Evolutionary conservation across 2,797 vertebrate genomes (phyloP).

Genomic region (Champsocephalus esox): DNA sequence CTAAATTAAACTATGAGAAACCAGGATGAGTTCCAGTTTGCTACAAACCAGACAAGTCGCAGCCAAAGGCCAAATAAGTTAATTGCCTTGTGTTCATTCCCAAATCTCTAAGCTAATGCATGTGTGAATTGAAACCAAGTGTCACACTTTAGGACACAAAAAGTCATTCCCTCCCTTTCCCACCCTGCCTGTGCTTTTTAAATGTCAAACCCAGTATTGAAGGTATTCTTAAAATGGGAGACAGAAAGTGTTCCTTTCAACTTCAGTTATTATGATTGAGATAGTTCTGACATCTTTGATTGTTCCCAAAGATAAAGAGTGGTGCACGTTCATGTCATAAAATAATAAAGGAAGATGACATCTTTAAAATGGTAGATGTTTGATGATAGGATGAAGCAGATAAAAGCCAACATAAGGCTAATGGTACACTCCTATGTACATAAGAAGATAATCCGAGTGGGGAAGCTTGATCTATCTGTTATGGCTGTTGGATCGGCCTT

Average conservation of each 20-base stretch:
- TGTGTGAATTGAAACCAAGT: conserved; percentile 78
- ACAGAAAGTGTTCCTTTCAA: conserved; percentile 22
- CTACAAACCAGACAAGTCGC: conserved; percentile 72
- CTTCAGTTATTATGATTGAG: conserved; percentile 21
- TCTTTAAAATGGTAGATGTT: conserved; percentile 5
- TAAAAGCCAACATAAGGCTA: conserved; percentile 28
- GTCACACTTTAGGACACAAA: conserved; percentile 67
- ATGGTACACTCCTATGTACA: conserved; percentile 25
- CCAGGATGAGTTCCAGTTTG: conserved; percentile 63
- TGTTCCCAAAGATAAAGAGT: conserved; percentile 1
- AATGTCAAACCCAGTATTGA: conserved; percentile 52
- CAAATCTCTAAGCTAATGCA: conserved; percentile 78
- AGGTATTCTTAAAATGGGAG: conserved; percentile 38
- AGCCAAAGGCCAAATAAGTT: conserved; percentile 83
- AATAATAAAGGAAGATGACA: conserved; percentile 19
- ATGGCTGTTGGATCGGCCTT: conserved; percentile 46
- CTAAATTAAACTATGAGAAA: conserved; percentile 72
- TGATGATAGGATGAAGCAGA: conserved; percentile 10
- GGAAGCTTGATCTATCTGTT: conserved; percentile 49
- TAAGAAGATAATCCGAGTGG: conserved; percentile 61
- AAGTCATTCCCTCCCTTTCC: conserved; percentile 42
- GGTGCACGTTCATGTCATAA: conserved; percentile 1
- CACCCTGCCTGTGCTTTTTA: conserved; percentile 46
- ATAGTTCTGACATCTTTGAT: conserved; percentile 21
- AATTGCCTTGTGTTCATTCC: conserved; percentile 82